Percentiles rank a stretch among this genome's conserved stretches.
Evolutionary conservation across 2,113 vertebrate species (phyloP).

Genomic region (Silurus glanis): DNA sequence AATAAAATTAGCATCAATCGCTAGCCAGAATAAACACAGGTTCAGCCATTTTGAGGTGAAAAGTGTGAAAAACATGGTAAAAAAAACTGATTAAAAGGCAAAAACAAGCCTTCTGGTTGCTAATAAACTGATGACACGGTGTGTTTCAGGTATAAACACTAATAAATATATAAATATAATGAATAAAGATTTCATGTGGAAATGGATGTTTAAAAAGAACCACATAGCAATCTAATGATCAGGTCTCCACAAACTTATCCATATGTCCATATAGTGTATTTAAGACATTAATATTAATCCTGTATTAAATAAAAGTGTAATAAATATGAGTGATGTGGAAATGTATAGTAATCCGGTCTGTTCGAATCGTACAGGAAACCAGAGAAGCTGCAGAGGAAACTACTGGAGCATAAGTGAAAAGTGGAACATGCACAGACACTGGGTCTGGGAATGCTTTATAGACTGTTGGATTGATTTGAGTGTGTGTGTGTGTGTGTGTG

Average conservation of each 20-base stretch:
- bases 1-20: background rate
- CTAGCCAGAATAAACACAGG: background rate
- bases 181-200: no score
- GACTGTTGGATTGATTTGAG: no score
- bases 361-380: background rate
- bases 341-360: background rate
- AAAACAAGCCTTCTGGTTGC: background rate
- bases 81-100: background rate
- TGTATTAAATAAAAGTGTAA: background rate
- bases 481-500: no score
- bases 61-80: background rate
- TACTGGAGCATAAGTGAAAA: background rate
- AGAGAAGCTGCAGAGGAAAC: background rate
- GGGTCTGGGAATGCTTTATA: no score
- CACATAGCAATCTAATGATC: no score
- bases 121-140: background rate
- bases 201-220: no score
- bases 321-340: background rate
- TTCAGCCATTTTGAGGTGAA: background rate
- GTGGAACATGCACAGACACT: no score
- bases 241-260: no score
- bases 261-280: background rate
- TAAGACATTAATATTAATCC: background rate
- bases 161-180: no score
- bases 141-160: background rate